phyloP scores from a whole-genome alignment of 2,888 invertebrate species.

The Aspidiotus destructor region DNA sequence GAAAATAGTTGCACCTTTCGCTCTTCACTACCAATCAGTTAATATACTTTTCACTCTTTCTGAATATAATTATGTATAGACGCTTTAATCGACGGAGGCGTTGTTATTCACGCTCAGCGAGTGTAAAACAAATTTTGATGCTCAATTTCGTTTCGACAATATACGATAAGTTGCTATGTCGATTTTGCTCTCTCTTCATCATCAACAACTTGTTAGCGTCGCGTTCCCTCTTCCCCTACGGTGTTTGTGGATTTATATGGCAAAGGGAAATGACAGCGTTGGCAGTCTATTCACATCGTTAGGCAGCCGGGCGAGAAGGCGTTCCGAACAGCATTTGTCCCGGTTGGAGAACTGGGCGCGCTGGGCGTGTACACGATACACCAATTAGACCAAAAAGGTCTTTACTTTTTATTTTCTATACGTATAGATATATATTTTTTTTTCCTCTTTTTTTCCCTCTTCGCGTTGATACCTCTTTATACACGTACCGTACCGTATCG shows the following conservation, averaged over 20 bases:
- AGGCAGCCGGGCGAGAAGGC: neutral
- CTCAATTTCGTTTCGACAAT: conserved; percentile 16
- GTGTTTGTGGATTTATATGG: neutral
- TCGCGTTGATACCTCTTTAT: neutral
- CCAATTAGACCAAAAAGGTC: neutral
- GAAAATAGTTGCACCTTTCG: too few species aligned
- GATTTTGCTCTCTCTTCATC: too few species aligned
- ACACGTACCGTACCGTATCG: neutral
- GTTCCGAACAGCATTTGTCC: neutral
- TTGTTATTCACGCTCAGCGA: too few species aligned
- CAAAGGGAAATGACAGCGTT: neutral
- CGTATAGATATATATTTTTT: neutral
- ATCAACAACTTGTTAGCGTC: neutral
- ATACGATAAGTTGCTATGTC: neutral
- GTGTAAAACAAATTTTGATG: neutral
- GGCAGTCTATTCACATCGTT: neutral
- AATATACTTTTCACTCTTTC: too few species aligned
- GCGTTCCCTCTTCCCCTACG: neutral
- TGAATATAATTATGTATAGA: too few species aligned
- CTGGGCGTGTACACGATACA: neutral
- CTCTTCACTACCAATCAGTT: too few species aligned
- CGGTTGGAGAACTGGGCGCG: neutral
- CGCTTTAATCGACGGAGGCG: too few species aligned
- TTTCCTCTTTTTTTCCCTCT: conserved; percentile 4
- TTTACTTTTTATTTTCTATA: neutral